Percentiles rank a stretch among this genome's conserved stretches.
Evolutionary conservation across 2,888 invertebrate species (phyloP).

Genomic region (Standfussiana lucernea): DNA sequence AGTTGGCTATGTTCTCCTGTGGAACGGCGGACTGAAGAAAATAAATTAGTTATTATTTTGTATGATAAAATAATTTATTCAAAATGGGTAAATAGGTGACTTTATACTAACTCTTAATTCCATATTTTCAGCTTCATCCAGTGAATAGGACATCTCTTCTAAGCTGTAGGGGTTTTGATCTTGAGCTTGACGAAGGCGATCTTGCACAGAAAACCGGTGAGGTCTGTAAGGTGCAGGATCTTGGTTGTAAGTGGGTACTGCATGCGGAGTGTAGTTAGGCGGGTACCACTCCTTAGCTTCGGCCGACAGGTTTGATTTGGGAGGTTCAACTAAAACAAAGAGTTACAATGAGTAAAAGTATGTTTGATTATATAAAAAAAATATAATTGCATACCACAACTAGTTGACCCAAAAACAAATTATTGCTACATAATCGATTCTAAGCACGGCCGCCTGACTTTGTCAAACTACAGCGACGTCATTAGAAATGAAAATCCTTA

Average conservation of each 20-base stretch:
- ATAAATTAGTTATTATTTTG: slow-evolving; percentile 31
- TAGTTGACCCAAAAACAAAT: slow-evolving; percentile 71
- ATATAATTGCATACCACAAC: slow-evolving; percentile 35
- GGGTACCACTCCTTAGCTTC: slow-evolving; percentile 92
- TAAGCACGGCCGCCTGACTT: slow-evolving; percentile 74
- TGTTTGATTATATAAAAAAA: slow-evolving; percentile 49
- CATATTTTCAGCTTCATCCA: slow-evolving; percentile 86
- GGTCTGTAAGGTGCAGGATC: slow-evolving; percentile 82
- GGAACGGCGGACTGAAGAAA: slow-evolving; percentile 54
- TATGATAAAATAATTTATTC: neutral
- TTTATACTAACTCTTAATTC: slow-evolving; percentile 81
- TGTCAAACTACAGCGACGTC: slow-evolving; percentile 85
- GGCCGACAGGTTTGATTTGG: slow-evolving; percentile 88
- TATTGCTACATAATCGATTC: slow-evolving; percentile 68
- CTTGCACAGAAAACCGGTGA: slow-evolving; percentile 86
- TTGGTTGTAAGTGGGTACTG: slow-evolving; percentile 76
- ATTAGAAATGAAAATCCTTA: slow-evolving; percentile 87
- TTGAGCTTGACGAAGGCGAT: slow-evolving; percentile 87
- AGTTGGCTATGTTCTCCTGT: slow-evolving; percentile 90
- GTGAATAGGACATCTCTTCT: slow-evolving; percentile 84
- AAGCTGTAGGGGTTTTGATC: slow-evolving; percentile 86
- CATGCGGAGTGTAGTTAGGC: slow-evolving; percentile 86
- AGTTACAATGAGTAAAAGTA: slow-evolving; percentile 45
- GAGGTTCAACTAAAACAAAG: slow-evolving; percentile 78
- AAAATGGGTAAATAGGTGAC: neutral